A percentile compares a stretch with the other conserved stretches of the same genome.
Evolutionary conservation across 1,140 invertebrate species (phyloP).

Genomic region (Fopius arisanus): DNA sequence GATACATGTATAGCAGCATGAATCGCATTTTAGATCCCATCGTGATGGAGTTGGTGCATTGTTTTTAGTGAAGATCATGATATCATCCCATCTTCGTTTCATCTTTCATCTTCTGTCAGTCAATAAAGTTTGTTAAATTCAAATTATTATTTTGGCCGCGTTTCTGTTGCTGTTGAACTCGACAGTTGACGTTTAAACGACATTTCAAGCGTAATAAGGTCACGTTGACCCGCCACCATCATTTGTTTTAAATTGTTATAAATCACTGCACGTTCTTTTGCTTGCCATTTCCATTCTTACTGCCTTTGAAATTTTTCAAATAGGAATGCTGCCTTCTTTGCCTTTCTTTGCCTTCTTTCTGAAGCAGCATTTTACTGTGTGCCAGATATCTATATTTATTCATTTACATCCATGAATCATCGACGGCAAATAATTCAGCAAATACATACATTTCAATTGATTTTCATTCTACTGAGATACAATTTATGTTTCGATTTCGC

Average conservation of each 20-base stretch:
- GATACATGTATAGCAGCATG: neutral
- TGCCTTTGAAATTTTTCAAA: too few relatives aligned
- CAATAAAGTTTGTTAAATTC: conserved; percentile 51
- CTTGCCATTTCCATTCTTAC: too few relatives aligned
- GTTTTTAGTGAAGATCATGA: neutral
- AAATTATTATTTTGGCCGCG: conserved; percentile 57
- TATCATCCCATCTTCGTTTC: conserved; percentile 26
- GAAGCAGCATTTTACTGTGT: too few relatives aligned
- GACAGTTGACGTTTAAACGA: conserved; percentile 38
- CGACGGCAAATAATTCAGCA: too few relatives aligned
- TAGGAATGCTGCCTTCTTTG: too few relatives aligned
- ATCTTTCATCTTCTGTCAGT: conserved; percentile 32
- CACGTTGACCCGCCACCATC: conserved; percentile 44
- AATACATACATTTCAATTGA: too few relatives aligned
- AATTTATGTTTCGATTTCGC: conserved; percentile 82
- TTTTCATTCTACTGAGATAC: neutral
- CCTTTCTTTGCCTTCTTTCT: too few relatives aligned
- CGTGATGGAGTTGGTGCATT: conserved; percentile 4
- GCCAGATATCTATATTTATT: too few relatives aligned
- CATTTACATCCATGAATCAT: too few relatives aligned
- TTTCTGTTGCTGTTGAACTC: conserved; percentile 42
- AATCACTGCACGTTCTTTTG: conserved; percentile 43
- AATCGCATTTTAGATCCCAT: conserved; percentile 10
- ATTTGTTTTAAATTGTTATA: conserved; percentile 43
- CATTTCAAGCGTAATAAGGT: conserved; percentile 48